phyloP scores from a whole-genome alignment of 2,797 vertebrate genomes.

The Enteromius radiatus region DNA sequence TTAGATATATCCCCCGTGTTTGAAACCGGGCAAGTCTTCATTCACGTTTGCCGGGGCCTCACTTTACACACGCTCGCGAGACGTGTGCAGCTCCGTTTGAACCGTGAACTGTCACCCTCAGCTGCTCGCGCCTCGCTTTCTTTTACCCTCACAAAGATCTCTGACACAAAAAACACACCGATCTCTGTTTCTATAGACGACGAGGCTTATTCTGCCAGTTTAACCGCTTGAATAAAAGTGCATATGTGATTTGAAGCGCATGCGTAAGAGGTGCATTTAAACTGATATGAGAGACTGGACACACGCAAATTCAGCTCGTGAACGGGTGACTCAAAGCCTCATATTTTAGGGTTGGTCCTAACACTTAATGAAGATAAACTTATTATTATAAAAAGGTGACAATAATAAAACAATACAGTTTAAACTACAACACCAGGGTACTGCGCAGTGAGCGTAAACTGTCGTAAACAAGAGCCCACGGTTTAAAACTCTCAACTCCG shows the following conservation, averaged over 20 bases:
- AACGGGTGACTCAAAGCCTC: background rate
- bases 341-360: background rate
- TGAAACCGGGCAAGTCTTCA: conserved; percentile 73
- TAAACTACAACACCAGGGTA: background rate
- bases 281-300: conserved; percentile 83
- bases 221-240: conserved; percentile 94
- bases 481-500: background rate
- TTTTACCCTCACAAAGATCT: conserved; percentile 85
- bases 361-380: background rate
- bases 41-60: conserved; percentile 79
- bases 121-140: conserved; percentile 86
- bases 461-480: background rate
- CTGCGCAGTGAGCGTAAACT: background rate
- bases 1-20: conserved; percentile 86
- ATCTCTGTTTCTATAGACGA: conserved; percentile 90
- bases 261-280: conserved; percentile 86
- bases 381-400: background rate
- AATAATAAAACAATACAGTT: background rate
- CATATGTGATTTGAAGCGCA: conserved; percentile 95
- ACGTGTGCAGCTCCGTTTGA: conserved; percentile 88
- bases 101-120: conserved; percentile 99
- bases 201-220: conserved; percentile 92
- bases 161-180: conserved; percentile 83
- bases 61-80: conserved; percentile 76
- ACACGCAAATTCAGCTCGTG: background rate